A percentile compares a stretch with the other conserved stretches of the same genome.
phyloP scores from a whole-genome alignment of 2,113 vertebrate species.

The Tauraco erythrolophus region DNA sequence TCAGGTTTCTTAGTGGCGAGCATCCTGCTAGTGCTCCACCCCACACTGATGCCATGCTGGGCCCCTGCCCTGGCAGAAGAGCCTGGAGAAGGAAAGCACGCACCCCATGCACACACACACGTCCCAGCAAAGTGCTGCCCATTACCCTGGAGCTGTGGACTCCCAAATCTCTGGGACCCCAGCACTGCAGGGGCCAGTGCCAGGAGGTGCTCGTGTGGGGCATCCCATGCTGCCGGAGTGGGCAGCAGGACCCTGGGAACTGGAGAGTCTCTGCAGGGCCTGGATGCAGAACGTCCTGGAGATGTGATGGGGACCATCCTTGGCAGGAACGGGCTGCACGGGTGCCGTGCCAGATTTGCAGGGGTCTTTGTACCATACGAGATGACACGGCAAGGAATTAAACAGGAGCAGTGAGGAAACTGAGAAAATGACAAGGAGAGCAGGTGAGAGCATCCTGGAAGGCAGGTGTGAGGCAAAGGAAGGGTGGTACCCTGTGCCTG shows the following conservation, averaged over 20 bases:
- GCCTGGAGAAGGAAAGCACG: background rate
- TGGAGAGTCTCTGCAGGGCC: rapidly evolving
- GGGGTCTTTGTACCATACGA: background rate
- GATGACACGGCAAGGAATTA: rapidly evolving
- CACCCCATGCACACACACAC: too few species aligned
- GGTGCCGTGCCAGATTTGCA: background rate
- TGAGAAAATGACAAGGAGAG: background rate
- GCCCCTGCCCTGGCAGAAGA: background rate
- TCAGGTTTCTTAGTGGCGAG: background rate
- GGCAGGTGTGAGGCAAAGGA: background rate
- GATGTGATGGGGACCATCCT: background rate
- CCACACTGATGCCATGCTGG: background rate
- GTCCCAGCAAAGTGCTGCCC: background rate
- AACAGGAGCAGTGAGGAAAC: background rate
- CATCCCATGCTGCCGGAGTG: rapidly evolving
- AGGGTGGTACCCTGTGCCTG: rapidly evolving
- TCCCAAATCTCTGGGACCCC: background rate
- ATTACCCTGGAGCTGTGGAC: background rate
- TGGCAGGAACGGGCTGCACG: rapidly evolving
- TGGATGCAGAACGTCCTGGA: background rate
- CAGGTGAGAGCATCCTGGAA: background rate
- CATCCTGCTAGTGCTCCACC: background rate
- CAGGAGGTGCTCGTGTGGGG: background rate
- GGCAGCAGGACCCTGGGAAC: background rate
- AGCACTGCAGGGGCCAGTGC: background rate